phyloP scores from a whole-genome alignment of 2,113 vertebrate species.

The Anseranas semipalmata region DNA sequence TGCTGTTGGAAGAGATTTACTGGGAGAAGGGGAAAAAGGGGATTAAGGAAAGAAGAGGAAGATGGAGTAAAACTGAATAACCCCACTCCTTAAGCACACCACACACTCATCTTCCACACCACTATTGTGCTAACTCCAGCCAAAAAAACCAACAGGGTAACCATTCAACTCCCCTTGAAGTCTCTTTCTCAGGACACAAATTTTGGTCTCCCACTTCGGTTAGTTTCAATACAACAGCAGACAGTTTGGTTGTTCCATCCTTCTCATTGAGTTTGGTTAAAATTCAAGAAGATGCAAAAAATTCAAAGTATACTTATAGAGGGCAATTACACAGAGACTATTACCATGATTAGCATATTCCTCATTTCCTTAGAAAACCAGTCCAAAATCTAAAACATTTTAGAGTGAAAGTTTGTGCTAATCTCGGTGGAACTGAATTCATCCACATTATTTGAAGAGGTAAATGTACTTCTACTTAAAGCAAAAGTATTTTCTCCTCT shows the following conservation, averaged over 20 bases:
- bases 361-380: not conserved
- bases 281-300: not conserved
- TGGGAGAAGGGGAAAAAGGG: not conserved
- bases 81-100: not conserved
- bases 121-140: not conserved
- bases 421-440: not conserved
- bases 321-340: not conserved
- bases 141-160: not conserved
- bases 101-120: not conserved
- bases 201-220: not conserved
- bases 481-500: not conserved
- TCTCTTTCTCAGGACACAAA: not conserved
- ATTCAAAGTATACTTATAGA: not conserved
- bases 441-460: not conserved
- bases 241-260: not conserved
- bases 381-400: not conserved
- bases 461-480: not conserved
- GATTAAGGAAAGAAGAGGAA: conserved; percentile 26
- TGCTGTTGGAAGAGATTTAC: not conserved
- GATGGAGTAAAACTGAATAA: not conserved
- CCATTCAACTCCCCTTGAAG: not conserved
- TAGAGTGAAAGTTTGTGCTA: not conserved
- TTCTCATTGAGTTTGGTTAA: not conserved
- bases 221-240: not conserved
- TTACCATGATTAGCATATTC: not conserved